Conservation (phyloP, 2,113 vertebrate species). For the Festucalex cinctus region DNA sequence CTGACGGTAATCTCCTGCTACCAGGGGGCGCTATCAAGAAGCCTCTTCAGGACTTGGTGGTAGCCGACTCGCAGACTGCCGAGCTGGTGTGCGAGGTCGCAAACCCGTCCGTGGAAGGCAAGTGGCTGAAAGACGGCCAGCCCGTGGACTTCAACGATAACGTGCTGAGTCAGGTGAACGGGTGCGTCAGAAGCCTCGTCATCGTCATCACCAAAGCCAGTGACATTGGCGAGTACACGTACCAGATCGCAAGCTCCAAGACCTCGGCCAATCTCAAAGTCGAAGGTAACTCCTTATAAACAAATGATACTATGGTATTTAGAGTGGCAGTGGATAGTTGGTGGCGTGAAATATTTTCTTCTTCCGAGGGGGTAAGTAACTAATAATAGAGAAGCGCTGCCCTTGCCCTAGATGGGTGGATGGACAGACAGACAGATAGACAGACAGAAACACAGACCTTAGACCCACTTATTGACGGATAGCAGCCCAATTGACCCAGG, state of each 20-base stretch:
- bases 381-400: too few species aligned
- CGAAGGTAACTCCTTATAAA: slow-evolving; percentile 74
- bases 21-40: slow-evolving; percentile 92
- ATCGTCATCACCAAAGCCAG: slow-evolving; percentile 81
- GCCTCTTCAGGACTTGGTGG: slow-evolving; percentile 85
- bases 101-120: slow-evolving; percentile 84
- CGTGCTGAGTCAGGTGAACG: slow-evolving; percentile 75
- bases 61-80: slow-evolving; percentile 88
- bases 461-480: not conserved
- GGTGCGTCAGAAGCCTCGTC: slow-evolving; percentile 79
- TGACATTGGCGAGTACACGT: slow-evolving; percentile 90
- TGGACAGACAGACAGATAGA: too few species aligned
- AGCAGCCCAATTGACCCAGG: too few species aligned
- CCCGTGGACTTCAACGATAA: slow-evolving; percentile 75
- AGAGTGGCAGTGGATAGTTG: too few species aligned
- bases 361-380: too few species aligned
- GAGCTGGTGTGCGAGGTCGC: slow-evolving; percentile 91
- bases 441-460: not conserved
- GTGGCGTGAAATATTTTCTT: too few species aligned
- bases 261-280: slow-evolving; percentile 87
- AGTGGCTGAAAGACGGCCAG: slow-evolving; percentile 86
- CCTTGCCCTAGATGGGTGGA: too few species aligned
- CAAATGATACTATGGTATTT: too few species aligned
- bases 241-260: slow-evolving; percentile 90
- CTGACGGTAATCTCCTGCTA: not conserved